These are phyloP conservation scores for Azorinus chamasolen DNA, from an alignment of 2,888 invertebrate species.

Conservation along the genomic window DNA sequence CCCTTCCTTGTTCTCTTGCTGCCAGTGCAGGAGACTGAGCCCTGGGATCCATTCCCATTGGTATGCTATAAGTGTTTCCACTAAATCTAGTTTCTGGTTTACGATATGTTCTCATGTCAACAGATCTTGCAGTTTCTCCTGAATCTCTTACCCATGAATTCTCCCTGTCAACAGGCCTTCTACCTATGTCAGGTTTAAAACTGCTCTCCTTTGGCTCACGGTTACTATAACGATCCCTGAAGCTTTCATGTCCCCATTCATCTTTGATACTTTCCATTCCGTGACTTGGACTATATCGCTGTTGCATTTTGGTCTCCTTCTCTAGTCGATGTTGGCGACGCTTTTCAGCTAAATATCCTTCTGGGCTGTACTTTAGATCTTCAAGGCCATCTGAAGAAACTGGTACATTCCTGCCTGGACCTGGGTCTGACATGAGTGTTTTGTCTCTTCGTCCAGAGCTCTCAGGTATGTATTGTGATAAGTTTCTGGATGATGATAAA, in stretches of 20 bases:
- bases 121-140: slow-evolving; percentile 27
- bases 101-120: slow-evolving; percentile 29
- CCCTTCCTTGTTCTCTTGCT: slow-evolving; percentile 11
- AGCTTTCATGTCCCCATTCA: no score
- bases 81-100: not conserved
- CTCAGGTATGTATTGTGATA: no score
- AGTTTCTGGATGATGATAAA: not conserved
- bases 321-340: slow-evolving; percentile 35
- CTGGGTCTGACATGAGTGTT: slow-evolving; percentile 50
- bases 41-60: no score
- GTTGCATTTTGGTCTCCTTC: slow-evolving; percentile 40
- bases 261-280: no score
- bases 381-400: slow-evolving; percentile 9
- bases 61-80: no score
- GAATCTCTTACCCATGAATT: slow-evolving; percentile 51
- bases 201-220: no score
- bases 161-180: slow-evolving; percentile 30
- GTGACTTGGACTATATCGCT: not conserved
- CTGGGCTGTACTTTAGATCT: slow-evolving; percentile 39
- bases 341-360: slow-evolving; percentile 54
- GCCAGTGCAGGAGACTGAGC: not conserved
- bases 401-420: slow-evolving; percentile 16
- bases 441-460: not conserved
- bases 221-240: no score
- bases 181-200: not conserved